Base-by-base conservation (phyloP, 2,888 invertebrate genomes). In the Cyrtodaria siliqua region DNA sequence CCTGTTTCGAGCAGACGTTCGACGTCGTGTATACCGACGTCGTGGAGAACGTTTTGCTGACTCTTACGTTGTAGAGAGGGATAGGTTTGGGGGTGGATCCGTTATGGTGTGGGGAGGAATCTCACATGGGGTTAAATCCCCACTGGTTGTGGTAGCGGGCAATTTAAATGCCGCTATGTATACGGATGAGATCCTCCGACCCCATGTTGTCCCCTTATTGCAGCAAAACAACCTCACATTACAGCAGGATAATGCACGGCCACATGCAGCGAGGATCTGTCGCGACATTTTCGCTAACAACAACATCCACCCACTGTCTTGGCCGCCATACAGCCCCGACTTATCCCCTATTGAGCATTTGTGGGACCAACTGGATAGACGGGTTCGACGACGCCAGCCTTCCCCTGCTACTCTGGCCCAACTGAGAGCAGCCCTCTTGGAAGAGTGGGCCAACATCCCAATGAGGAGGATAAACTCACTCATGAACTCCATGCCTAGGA, bases 301-400 rank as follows among this genome's bases (percentile, higher is more conserved):
- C n/a, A 60, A 59, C 26, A 59, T 42, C 12, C 12, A 59, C 14
- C 57, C 47, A 64, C 49, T 63, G 8, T 56, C 63, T 40, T 71
- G 62, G 64, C 44, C 57, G 24, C 26, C 59, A n/a, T 60, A 50
- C 42, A 67, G 66, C 55, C 64, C 18, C 26, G 29, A 47, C 42
- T 24, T 40, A 60, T 68, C 59, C 44, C 47, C 23, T 59, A 42
- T 55, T 23, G 49, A 56, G 55, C 63, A 64, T 42, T 52, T 72
- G 42, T 59, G 52, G 59, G 72, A 64, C 44, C 53, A 72, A 72
- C 64, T 72, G 50, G 64, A 67, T 49, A 60, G 68, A 53, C 59
- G 53, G 60, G 68, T 49, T 23, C 59, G 59, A 60, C 24, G 27
- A 29, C 60, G 44, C 14, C 64, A 38, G 18, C 50, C 64, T 57